These are phyloP conservation scores for Lophius americanus DNA, from an alignment of 2,797 vertebrate genomes.

Conservation along the genomic window DNA sequence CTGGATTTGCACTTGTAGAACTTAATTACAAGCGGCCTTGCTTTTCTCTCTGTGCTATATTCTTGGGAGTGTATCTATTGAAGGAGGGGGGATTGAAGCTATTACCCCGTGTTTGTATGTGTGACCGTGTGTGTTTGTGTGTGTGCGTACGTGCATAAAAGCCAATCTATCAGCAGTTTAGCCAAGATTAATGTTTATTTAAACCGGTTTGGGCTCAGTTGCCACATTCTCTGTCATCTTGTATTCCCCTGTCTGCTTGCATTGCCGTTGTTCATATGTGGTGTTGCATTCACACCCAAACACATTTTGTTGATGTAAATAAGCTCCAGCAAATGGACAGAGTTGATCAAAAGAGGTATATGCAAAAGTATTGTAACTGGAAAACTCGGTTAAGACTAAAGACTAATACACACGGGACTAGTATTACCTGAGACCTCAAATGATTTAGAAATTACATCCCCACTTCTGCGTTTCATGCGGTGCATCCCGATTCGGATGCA, in stretches of 20 bases:
- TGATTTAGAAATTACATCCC: too few relatives aligned
- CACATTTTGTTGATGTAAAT: conserved; percentile 27
- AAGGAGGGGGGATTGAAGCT: conserved; percentile 70
- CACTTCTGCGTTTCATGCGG: too few relatives aligned
- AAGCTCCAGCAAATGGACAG: conserved; percentile 12
- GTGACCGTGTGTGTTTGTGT: conserved; percentile 27
- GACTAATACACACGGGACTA: too few relatives aligned
- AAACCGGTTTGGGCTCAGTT: conserved; percentile 65
- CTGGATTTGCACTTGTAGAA: conserved; percentile 83
- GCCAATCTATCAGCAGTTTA: conserved; percentile 69
- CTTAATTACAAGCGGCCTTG: conserved; percentile 80
- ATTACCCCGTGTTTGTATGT: conserved; percentile 50
- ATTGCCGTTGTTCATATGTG: conserved; percentile 26
- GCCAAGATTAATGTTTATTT: conserved; percentile 77
- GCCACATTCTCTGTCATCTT: conserved; percentile 34
- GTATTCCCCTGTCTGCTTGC: background rate
- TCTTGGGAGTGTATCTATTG: conserved; percentile 73
- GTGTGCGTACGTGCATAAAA: conserved; percentile 30
- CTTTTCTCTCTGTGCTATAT: conserved; percentile 64
- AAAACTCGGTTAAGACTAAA: background rate
- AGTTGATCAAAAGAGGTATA: conserved; percentile 11
- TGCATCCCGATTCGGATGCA: too few relatives aligned
- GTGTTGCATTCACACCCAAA: background rate
- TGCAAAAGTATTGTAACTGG: conserved; percentile 12
- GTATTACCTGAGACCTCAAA: too few relatives aligned